phyloP scores from a whole-genome alignment of 2,113 vertebrate species.

The Ptychochromis oligacanthus region DNA sequence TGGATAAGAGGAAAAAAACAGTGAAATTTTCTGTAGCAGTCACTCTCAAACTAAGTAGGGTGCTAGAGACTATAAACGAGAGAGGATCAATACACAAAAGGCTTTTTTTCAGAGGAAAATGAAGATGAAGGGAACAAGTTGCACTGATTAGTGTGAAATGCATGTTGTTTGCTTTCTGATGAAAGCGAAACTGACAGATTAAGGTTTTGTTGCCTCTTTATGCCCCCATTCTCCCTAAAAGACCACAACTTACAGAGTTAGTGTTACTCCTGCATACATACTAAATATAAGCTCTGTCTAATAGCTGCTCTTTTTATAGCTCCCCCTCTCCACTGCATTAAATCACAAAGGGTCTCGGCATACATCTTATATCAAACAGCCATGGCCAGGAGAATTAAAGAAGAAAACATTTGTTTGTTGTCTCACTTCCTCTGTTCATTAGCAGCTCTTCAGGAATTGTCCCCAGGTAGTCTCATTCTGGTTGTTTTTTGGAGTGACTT shows the following conservation, averaged over 20 bases:
- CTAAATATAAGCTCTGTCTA: conserved; percentile 44
- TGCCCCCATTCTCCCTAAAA: conserved; percentile 52
- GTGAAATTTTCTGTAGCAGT: neutral
- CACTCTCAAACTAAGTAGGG: neutral
- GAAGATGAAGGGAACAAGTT: conserved; percentile 1
- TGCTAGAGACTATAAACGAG: neutral
- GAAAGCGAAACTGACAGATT: conserved; percentile 12
- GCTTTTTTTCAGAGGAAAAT: neutral
- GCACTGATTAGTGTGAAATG: neutral
- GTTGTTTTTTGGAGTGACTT: conserved; percentile 74
- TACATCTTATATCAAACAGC: conserved; percentile 72
- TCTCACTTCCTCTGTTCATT: conserved; percentile 70
- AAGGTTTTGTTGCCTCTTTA: conserved; percentile 37
- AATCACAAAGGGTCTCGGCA: conserved; percentile 56
- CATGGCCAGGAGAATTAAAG: conserved; percentile 68
- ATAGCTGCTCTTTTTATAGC: conserved; percentile 57
- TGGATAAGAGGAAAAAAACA: neutral
- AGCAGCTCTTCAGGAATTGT: conserved; percentile 68
- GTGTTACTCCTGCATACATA: conserved; percentile 33
- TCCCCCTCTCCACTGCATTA: conserved; percentile 46
- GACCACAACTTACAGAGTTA: conserved; percentile 38
- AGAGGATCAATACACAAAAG: neutral
- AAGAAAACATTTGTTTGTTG: conserved; percentile 70
- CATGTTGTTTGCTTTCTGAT: conserved; percentile 19
- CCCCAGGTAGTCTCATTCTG: conserved; percentile 63